Evolutionary conservation across 2,888 invertebrate genomes (phyloP).

Genomic region (Allophyes oxyacanthae): DNA sequence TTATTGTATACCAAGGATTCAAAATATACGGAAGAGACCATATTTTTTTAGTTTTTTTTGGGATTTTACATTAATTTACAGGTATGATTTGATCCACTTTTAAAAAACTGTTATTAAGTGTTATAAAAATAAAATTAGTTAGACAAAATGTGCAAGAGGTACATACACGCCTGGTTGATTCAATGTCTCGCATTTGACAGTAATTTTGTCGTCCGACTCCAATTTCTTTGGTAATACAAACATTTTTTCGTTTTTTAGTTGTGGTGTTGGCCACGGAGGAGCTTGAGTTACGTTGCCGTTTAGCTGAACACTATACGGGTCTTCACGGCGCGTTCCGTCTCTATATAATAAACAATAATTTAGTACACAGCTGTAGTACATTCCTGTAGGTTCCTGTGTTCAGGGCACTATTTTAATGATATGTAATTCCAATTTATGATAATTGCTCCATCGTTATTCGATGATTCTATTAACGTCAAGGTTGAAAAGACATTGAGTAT

Average conservation of each 20-base stretch:
- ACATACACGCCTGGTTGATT: slow-evolving; percentile 60
- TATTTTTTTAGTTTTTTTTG: too few species aligned
- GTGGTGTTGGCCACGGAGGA: slow-evolving; percentile 67
- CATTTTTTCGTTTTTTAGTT: slow-evolving; percentile 68
- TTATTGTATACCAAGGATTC: too few species aligned
- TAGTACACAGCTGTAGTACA: slow-evolving; percentile 5
- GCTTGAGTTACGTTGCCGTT: slow-evolving; percentile 66
- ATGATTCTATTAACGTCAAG: too few species aligned
- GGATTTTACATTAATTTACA: too few species aligned
- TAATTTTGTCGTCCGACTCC: slow-evolving; percentile 60
- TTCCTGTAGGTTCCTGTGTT: not conserved
- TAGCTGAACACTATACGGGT: slow-evolving; percentile 61
- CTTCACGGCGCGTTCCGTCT: slow-evolving; percentile 63
- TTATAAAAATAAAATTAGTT: too few species aligned
- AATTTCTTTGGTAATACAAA: slow-evolving; percentile 71
- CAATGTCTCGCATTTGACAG: slow-evolving; percentile 55
- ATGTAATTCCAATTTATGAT: too few species aligned
- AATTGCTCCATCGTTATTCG: too few species aligned
- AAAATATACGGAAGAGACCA: too few species aligned
- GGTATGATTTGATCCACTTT: too few species aligned
- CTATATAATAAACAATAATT: slow-evolving; percentile 46
- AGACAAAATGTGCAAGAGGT: slow-evolving; percentile 2
- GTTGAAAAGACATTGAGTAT: too few species aligned
- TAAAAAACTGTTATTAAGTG: too few species aligned
- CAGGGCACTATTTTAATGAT: slow-evolving; percentile 4